Percentiles rank a stretch among this genome's conserved stretches.
Conservation (phyloP, 1,140 invertebrate species). For the Streblospio benedicti region DNA sequence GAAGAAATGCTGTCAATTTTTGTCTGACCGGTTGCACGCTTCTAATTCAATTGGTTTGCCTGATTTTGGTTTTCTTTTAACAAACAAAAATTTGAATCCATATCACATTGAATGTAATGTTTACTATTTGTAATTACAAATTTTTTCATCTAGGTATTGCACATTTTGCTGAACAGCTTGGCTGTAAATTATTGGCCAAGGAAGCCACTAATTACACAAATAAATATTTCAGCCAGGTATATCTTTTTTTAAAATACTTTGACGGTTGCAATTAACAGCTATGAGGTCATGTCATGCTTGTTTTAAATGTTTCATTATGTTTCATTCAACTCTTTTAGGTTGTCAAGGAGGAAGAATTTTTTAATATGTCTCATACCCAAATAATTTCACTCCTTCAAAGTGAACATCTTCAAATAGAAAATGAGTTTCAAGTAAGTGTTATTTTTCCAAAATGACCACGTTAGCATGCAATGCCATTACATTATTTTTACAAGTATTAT, state of each 20-base stretch:
- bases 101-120: not conserved
- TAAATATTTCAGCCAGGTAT: not conserved
- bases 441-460: no score
- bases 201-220: not conserved
- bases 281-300: conserved; percentile 22
- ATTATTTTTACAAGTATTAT: no score
- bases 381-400: conserved; percentile 27
- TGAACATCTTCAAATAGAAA: conserved; percentile 27
- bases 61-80: not conserved
- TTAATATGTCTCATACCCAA: conserved; percentile 20
- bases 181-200: not conserved
- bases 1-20: conserved; percentile 27
- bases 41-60: conserved; percentile 47
- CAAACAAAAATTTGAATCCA: conserved; percentile 17
- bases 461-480: no score
- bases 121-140: not conserved
- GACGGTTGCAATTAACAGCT: conserved; percentile 28
- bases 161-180: not conserved
- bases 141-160: not conserved
- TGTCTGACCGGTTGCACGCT: conserved; percentile 29
- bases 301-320: conserved; percentile 28
- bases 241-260: conserved; percentile 4
- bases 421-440: no score
- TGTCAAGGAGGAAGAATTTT: conserved; percentile 26
- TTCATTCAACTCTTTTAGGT: conserved; percentile 29